A percentile compares a stretch with the other conserved stretches of the same genome.
These are phyloP conservation scores for Karalla daura DNA, from an alignment of 2,797 vertebrate species.

Conservation along the genomic window DNA sequence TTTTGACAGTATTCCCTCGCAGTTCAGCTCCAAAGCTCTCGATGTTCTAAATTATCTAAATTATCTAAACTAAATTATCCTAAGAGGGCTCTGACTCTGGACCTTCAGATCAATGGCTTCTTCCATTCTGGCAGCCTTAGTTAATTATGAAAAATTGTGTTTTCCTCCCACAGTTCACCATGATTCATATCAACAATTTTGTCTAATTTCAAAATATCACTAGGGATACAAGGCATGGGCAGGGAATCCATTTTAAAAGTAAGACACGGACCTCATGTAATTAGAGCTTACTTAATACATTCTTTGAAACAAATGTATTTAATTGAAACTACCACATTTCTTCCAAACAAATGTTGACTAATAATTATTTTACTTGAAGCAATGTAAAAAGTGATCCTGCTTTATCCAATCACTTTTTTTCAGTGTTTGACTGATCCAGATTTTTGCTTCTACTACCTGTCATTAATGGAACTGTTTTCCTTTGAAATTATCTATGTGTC, in stretches of 20 bases:
- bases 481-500: too few species aligned
- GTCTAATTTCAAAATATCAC: neutral
- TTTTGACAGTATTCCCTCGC: neutral
- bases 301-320: neutral
- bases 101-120: neutral
- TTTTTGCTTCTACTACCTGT: too few species aligned
- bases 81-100: neutral
- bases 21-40: neutral
- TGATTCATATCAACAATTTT: neutral
- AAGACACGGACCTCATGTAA: too few species aligned
- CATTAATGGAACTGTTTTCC: too few species aligned
- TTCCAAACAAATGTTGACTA: too few species aligned
- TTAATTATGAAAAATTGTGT: neutral
- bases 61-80: conserved; percentile 6
- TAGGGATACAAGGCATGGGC: neutral
- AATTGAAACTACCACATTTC: neutral
- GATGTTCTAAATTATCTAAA: too few species aligned
- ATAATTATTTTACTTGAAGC: too few species aligned
- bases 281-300: too few species aligned
- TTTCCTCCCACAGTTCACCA: neutral
- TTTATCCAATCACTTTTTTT: too few species aligned
- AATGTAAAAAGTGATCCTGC: too few species aligned
- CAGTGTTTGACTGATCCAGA: too few species aligned
- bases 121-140: neutral
- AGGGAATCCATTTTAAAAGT: neutral